Conservation (phyloP, 2,888 invertebrate species). For the Bimastos eiseni region DNA sequence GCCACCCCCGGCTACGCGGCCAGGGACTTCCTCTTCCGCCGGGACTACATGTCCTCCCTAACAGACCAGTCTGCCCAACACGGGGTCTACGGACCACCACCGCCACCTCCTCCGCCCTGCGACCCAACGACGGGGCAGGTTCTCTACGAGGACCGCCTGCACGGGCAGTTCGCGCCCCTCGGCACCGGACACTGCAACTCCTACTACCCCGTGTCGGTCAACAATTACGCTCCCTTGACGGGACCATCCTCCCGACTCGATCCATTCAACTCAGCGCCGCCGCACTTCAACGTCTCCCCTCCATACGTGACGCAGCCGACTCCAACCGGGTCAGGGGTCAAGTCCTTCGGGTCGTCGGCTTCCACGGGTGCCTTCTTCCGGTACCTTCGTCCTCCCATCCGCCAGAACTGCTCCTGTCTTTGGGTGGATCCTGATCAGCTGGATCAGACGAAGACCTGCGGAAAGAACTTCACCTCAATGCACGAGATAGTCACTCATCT, state of each 20-base stretch:
- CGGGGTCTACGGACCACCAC: slow-evolving; percentile 38
- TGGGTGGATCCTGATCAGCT: slow-evolving; percentile 80
- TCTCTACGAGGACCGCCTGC: background rate
- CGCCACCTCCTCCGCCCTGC: background rate
- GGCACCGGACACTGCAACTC: background rate
- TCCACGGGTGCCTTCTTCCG: slow-evolving; percentile 80
- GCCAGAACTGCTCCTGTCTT: slow-evolving; percentile 68
- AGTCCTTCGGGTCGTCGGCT: slow-evolving; percentile 87
- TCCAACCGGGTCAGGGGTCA: slow-evolving; percentile 70
- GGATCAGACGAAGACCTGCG: slow-evolving; percentile 76
- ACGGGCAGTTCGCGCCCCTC: slow-evolving; percentile 20
- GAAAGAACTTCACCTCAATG: slow-evolving; percentile 89
- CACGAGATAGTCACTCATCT: slow-evolving; percentile 96
- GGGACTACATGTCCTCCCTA: slow-evolving; percentile 44
- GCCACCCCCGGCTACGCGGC: slow-evolving; percentile 14
- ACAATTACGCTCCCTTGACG: slow-evolving; percentile 29
- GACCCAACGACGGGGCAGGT: background rate
- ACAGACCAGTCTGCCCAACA: slow-evolving; percentile 62
- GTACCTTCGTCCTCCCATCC: slow-evolving; percentile 76
- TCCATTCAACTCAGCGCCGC: slow-evolving; percentile 43
- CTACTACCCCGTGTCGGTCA: background rate
- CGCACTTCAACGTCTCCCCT: background rate
- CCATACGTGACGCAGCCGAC: slow-evolving; percentile 48
- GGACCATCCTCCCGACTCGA: slow-evolving; percentile 45
- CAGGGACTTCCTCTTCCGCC: slow-evolving; percentile 19